Evolutionary conservation across 2,888 invertebrate species (phyloP), one percentile per base, ranked within the genome.

Genomic region (Acholoe squamosa): DNA sequence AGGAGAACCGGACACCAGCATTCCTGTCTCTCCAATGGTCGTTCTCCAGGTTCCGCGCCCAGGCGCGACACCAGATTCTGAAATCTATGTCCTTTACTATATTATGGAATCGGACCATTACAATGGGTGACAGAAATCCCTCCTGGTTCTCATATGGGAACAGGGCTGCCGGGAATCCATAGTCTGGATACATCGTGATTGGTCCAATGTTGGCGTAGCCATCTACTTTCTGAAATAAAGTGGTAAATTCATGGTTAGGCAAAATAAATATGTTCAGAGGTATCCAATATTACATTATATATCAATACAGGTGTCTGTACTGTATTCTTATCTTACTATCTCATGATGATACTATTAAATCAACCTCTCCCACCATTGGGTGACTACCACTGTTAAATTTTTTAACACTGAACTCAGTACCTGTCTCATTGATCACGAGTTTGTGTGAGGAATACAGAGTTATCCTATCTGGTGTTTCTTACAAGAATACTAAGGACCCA

Each of bases 1-100:
- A 97, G 97, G 98, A 98, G 97, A 99, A 98, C 96, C 98, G 98
- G 95, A 98, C 98, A 94, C 98, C 98, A 95, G 98, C 99, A 95
- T 98, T 97, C 96, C 98, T 97, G 96, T 98, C 98, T 96, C 97
- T 97, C 95, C 98, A 97, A 96, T 98, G 97, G 96, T 98, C 98
- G 93, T 97, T 93, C 19, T 54, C 19, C 92, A 96, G 96, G 94
- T 96, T 96, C 91, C 94, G 94, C 54, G 96, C 96, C 94, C 95
- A 96, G 31, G 96, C 95, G 91, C 95, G 95, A 91, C 93, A 93
- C 91, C 91, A 92, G 43, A 96, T 94, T 92, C 95, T 92, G 61
- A 95, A 94, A n/a, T 95, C 89, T 56, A 94, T 94, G n/a, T 94
- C 94, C 25, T 54, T n/a, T 22, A 14, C 25, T 43, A 94, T 91